phyloP scores from a whole-genome alignment of 23 tunicate species.

The Trididemnum miniatum region DNA sequence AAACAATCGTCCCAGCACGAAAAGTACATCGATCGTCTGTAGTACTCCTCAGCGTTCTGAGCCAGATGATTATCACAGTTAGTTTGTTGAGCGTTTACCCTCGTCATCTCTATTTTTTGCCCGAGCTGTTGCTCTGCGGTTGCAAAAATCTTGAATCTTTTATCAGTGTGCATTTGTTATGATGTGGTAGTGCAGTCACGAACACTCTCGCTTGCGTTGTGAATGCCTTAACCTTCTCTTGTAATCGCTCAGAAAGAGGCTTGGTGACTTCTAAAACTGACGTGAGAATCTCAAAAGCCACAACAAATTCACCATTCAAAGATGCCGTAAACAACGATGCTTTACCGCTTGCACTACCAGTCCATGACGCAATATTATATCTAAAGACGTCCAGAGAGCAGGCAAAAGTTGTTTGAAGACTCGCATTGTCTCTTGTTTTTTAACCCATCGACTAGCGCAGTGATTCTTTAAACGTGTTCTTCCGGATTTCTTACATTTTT shows the following conservation, averaged over 20 bases:
- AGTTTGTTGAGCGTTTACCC: neutral
- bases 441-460: neutral
- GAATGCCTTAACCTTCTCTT: neutral
- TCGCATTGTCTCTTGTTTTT: neutral
- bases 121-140: neutral
- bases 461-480: too few relatives aligned
- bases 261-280: too few relatives aligned
- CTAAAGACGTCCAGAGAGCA: neutral
- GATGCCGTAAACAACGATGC: neutral
- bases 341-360: too few relatives aligned
- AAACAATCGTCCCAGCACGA: slow-evolving; percentile 3
- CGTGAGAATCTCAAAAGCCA: too few relatives aligned
- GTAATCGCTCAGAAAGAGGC: neutral
- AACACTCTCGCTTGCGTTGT: neutral
- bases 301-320: too few relatives aligned
- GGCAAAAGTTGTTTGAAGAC: neutral
- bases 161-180: neutral
- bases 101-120: neutral
- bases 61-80: slow-evolving; percentile 10
- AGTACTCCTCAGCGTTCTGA: neutral
- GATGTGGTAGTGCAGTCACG: too few relatives aligned
- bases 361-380: neutral
- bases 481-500: neutral
- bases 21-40: too few relatives aligned
- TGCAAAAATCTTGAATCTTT: neutral